Percentiles rank a stretch among this genome's conserved stretches.
Evolutionary conservation across 2,797 vertebrate genomes (phyloP).

Genomic region (Echiichthys vipera): DNA sequence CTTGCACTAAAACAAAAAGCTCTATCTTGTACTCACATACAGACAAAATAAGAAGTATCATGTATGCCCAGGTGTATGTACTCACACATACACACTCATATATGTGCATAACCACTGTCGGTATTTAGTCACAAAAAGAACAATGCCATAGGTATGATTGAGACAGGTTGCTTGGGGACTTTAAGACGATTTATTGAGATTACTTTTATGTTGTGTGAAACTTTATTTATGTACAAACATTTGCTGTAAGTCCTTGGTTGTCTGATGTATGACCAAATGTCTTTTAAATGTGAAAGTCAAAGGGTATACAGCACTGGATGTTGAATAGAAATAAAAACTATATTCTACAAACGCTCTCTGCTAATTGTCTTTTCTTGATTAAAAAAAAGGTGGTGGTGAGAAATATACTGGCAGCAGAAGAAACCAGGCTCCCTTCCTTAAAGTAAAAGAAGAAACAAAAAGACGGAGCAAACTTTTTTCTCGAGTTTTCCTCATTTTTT

Average conservation of each 20-base stretch:
- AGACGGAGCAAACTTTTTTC: constrained; percentile 82
- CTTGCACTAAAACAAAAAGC: constrained; percentile 50
- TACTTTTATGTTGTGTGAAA: constrained; percentile 34
- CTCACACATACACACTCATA: constrained; percentile 29
- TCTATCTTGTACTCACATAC: constrained; percentile 33
- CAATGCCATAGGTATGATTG: constrained; percentile 39
- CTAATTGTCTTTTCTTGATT: constrained; percentile 19
- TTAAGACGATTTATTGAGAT: constrained; percentile 35
- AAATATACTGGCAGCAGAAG: not conserved
- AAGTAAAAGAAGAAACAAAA: constrained; percentile 72
- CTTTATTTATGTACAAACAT: constrained; percentile 26
- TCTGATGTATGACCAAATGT: constrained; percentile 35
- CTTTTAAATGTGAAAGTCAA: constrained; percentile 40
- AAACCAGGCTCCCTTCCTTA: not conserved
- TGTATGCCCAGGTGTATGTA: constrained; percentile 23
- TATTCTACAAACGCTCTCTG: constrained; percentile 41
- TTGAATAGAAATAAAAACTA: constrained; percentile 70
- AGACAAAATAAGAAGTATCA: constrained; percentile 22
- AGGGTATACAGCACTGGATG: constrained; percentile 24
- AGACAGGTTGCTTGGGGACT: constrained; percentile 32
- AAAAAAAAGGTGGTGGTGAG: not conserved
- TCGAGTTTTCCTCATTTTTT: constrained; percentile 93
- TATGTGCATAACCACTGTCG: constrained; percentile 2
- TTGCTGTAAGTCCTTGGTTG: constrained; percentile 30
- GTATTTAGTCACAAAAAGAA: constrained; percentile 23